Evolutionary conservation across 2,888 invertebrate genomes (phyloP).

Genomic region (Helleia helle): DNA sequence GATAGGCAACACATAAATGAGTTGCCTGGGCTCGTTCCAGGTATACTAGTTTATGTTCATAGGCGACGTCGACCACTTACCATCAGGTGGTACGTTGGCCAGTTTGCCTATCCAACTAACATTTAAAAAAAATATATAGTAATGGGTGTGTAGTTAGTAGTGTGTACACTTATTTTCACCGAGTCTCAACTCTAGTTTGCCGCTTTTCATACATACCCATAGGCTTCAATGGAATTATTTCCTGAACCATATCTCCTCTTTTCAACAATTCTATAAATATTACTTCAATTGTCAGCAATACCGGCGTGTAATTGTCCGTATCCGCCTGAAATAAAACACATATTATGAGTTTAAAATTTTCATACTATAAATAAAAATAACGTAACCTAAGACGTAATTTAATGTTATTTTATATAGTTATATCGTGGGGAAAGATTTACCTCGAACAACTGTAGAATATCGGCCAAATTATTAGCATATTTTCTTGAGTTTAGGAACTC

Average conservation of each 20-base stretch:
- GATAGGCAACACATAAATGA: too few species aligned
- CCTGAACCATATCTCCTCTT: slow-evolving; percentile 77
- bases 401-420: slow-evolving; percentile 14
- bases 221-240: slow-evolving; percentile 74
- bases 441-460: slow-evolving; percentile 80
- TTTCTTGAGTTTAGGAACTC: slow-evolving; percentile 79
- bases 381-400: slow-evolving; percentile 28
- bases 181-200: too few species aligned
- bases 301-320: slow-evolving; percentile 66
- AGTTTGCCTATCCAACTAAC: too few species aligned
- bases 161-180: too few species aligned
- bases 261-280: slow-evolving; percentile 80
- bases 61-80: too few species aligned
- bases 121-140: too few species aligned
- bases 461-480: slow-evolving; percentile 77
- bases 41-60: too few species aligned
- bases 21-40: too few species aligned
- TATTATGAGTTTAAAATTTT: too few species aligned
- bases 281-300: slow-evolving; percentile 80
- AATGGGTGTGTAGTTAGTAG: too few species aligned
- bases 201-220: slow-evolving; percentile 56
- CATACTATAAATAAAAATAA: slow-evolving; percentile 25
- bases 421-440: slow-evolving; percentile 37
- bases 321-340: slow-evolving; percentile 62
- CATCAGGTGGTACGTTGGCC: too few species aligned